A percentile compares a stretch with the other conserved stretches of the same genome.
Conservation (phyloP, 2,797 vertebrate genomes). For the Chrosomus eos region DNA sequence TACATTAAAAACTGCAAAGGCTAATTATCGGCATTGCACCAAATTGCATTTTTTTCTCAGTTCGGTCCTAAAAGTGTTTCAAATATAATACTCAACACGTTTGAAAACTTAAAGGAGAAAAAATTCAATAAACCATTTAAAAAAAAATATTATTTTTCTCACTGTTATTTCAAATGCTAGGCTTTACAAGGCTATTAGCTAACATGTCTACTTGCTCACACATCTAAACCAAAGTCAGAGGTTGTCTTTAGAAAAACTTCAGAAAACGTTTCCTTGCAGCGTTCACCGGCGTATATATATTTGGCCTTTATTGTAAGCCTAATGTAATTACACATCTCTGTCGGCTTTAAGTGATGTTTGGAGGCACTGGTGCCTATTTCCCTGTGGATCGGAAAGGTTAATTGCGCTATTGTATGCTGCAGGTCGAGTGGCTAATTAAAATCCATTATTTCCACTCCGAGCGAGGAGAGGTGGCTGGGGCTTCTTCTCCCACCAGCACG, state of each 20-base stretch:
- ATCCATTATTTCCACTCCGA: conserved; percentile 51
- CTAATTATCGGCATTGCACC: no score
- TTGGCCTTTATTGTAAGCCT: conserved; percentile 40
- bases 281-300: not conserved
- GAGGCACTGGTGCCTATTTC: conserved; percentile 52
- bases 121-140: not conserved
- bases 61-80: not conserved
- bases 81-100: not conserved
- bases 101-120: no score
- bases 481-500: conserved; percentile 14
- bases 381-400: conserved; percentile 65
- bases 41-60: no score
- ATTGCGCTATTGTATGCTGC: conserved; percentile 60
- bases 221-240: conserved; percentile 6
- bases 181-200: not conserved
- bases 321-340: conserved; percentile 63
- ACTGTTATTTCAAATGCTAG: not conserved
- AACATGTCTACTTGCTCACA: not conserved
- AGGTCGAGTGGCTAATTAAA: conserved; percentile 60
- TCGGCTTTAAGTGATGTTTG: conserved; percentile 57
- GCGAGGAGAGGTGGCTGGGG: conserved; percentile 7
- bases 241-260: not conserved
- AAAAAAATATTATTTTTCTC: not conserved
- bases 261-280: not conserved
- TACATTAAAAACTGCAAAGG: no score